Evolutionary conservation across 2,888 invertebrate genomes (phyloP).

Genomic region (Halictus quadricinctus): DNA sequence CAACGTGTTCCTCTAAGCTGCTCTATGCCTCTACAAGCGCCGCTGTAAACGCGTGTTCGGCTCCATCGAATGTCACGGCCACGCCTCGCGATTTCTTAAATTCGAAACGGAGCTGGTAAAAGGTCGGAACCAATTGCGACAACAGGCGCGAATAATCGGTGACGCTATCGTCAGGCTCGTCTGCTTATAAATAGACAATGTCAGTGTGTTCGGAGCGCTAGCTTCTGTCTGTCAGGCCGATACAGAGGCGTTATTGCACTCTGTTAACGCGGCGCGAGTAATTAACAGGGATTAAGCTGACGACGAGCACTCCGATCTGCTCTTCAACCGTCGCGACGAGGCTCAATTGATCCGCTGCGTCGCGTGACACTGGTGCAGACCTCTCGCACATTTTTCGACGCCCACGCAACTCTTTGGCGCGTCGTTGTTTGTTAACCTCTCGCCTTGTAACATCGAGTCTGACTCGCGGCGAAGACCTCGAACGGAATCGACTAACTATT

Average conservation of each 20-base stretch:
- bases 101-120: background rate
- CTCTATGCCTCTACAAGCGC: background rate
- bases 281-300: background rate
- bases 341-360: background rate
- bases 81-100: background rate
- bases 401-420: background rate
- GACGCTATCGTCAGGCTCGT: slow-evolving; percentile 23
- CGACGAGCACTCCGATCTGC: background rate
- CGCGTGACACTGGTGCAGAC: background rate
- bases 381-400: background rate
- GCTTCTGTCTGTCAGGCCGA: background rate
- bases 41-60: background rate
- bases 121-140: slow-evolving; percentile 1
- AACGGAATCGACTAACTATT: background rate
- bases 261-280: background rate
- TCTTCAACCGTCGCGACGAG: background rate
- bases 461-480: background rate
- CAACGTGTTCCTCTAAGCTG: background rate
- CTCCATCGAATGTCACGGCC: background rate
- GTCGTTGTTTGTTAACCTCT: background rate
- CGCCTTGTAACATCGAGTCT: background rate
- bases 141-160: slow-evolving; percentile 27
- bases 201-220: background rate
- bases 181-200: slow-evolving; percentile 24
- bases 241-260: background rate